These are phyloP conservation scores for Xestobium rufovillosum DNA, from an alignment of 2,888 invertebrate genomes.

Conservation along the genomic window DNA sequence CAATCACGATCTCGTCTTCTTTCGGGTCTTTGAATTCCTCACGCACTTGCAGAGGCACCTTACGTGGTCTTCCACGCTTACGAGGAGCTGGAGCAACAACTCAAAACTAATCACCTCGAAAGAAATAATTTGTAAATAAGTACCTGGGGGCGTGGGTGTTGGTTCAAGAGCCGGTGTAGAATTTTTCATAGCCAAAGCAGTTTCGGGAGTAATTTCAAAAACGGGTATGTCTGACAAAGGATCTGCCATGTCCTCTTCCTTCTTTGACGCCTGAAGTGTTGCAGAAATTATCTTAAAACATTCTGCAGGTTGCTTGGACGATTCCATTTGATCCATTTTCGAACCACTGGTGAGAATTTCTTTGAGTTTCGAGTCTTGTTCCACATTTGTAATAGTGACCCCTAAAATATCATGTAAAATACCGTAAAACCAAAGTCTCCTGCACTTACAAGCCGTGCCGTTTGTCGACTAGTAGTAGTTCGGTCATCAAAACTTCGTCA, in stretches of 20 bases:
- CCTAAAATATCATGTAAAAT: no score
- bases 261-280: not conserved
- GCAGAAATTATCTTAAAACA: no score
- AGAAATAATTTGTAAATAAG: not conserved
- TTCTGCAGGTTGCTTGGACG: not conserved
- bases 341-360: no score
- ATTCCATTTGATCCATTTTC: no score
- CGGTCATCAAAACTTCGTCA: no score
- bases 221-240: constrained; percentile 28
- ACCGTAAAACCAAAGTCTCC: no score
- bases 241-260: constrained; percentile 25
- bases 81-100: constrained; percentile 32
- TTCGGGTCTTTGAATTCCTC: constrained; percentile 36
- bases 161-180: not conserved
- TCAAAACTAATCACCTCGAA: not conserved
- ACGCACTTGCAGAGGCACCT: constrained; percentile 40
- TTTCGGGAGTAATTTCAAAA: constrained; percentile 28
- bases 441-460: no score
- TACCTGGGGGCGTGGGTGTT: not conserved
- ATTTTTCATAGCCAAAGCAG: constrained; percentile 19
- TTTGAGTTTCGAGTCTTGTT: no score
- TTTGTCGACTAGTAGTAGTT: no score
- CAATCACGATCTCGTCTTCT: constrained; percentile 9
- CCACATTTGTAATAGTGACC: not conserved
- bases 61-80: constrained; percentile 47